A percentile compares a stretch with the other conserved stretches of the same genome.
Conservation (phyloP, 2,797 vertebrate species). For the Buceros bicornis region DNA sequence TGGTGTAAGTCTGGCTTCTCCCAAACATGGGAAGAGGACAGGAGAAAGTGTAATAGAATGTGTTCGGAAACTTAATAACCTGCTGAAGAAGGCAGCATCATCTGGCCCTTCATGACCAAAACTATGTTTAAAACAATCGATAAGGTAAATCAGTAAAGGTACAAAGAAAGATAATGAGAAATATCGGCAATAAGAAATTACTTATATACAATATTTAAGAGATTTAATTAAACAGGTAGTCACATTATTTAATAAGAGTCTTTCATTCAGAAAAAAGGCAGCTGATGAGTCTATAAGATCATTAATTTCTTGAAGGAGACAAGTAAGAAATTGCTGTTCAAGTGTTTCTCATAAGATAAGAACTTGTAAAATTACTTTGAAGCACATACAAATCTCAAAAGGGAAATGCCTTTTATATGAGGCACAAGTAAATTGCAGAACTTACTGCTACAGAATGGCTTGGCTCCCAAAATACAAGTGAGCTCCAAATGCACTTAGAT, state of each 20-base stretch:
- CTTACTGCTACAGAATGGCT: background rate
- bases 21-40: background rate
- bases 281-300: background rate
- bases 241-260: background rate
- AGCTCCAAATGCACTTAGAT: background rate
- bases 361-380: background rate
- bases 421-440: background rate
- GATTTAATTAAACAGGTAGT: background rate
- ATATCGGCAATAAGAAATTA: background rate
- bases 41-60: background rate
- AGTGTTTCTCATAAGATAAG: background rate
- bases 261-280: background rate
- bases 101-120: background rate
- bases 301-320: background rate
- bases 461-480: background rate
- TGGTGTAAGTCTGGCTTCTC: background rate
- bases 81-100: background rate
- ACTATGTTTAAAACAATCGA: background rate
- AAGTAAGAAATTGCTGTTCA: background rate
- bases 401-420: background rate
- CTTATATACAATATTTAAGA: background rate
- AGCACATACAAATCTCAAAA: background rate
- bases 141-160: background rate
- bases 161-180: background rate
- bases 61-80: background rate